Evolutionary conservation across 2,797 vertebrate species (phyloP), one percentile per base, ranked within the genome.

Genomic region (Lateolabrax maculatus): DNA sequence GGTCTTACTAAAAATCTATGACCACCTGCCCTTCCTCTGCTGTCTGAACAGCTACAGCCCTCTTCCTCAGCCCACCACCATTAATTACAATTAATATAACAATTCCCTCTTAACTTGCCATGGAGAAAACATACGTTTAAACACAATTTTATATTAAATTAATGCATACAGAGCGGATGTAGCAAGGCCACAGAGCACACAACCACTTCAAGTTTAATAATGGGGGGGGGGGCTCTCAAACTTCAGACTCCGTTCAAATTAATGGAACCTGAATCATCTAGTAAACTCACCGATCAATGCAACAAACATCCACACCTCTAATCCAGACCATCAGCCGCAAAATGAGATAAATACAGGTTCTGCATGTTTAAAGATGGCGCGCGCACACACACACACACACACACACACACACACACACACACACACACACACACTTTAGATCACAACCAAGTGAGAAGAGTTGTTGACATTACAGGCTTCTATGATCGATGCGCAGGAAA

Each of bases 21-120:
- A 77, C 81, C 56, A 80, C 60, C 58, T 87, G 68, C 65, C 72
- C 43, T 86, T 86, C 62, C 71, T 76, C 58, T 55, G 34, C 48
- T 79, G 65, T 74, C 58, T 43, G 62, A 53, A 83, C 69, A 75
- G 61, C 25, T 64, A 73, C n/a, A 64, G 76, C 74, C 56, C 61
- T 27, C 52, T 61, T 64, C 58, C 75, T 68, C 64, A 58, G n/a
- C 18, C 11, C 27, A 70, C 37, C 23, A 29, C 9, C 15, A 34
- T 7, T 53, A 36, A 69, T 52, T 48, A 64, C 6, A 21, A 57
- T 41, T 8, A 46, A 23, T 2, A 0, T 9, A n/a, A 65, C 34
- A 77, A 29, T 21, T 44, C 12, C 48, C 19, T 51, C 10, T 41
- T 19, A 56, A 61, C 57, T 31, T 60, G 5, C 18, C 39, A 16